Conservation (phyloP, 2,113 vertebrate genomes). For the Stegostoma tigrinum region DNA sequence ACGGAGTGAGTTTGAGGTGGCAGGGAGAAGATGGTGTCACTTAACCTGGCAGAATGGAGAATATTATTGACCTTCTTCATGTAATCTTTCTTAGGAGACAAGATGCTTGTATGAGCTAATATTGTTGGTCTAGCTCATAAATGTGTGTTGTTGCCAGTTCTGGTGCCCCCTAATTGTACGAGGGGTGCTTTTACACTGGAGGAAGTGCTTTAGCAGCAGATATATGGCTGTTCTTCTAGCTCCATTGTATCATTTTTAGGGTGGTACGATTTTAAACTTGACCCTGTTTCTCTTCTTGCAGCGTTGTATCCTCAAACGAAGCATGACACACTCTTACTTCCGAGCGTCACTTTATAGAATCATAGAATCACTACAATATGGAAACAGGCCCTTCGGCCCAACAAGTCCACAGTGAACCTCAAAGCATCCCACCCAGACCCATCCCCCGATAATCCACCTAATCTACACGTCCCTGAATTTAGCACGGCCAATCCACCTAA, state of each 20-base stretch:
- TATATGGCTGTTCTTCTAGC: not conserved
- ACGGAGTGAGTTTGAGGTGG: too few relatives aligned
- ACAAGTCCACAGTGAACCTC: too few relatives aligned
- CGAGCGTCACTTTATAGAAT: too few relatives aligned
- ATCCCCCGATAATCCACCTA: too few relatives aligned
- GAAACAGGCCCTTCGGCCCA: too few relatives aligned
- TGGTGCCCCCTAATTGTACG: not conserved
- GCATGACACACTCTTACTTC: not conserved
- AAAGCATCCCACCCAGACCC: too few relatives aligned
- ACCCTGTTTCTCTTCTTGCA: not conserved
- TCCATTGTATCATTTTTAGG: not conserved
- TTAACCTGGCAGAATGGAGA: too few relatives aligned
- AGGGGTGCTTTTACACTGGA: not conserved
- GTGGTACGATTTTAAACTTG: not conserved
- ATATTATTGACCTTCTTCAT: too few relatives aligned
- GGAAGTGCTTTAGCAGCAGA: not conserved
- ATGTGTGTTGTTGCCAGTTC: not conserved
- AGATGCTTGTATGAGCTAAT: not conserved
- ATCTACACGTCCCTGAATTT: too few relatives aligned
- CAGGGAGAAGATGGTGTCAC: too few relatives aligned
- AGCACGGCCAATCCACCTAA: too few relatives aligned
- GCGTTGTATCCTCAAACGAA: not conserved
- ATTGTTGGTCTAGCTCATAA: not conserved
- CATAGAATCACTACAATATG: too few relatives aligned
- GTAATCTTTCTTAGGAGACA: not conserved